phyloP scores from a whole-genome alignment of 2,797 vertebrate species.

The Sebastes iracundus region DNA sequence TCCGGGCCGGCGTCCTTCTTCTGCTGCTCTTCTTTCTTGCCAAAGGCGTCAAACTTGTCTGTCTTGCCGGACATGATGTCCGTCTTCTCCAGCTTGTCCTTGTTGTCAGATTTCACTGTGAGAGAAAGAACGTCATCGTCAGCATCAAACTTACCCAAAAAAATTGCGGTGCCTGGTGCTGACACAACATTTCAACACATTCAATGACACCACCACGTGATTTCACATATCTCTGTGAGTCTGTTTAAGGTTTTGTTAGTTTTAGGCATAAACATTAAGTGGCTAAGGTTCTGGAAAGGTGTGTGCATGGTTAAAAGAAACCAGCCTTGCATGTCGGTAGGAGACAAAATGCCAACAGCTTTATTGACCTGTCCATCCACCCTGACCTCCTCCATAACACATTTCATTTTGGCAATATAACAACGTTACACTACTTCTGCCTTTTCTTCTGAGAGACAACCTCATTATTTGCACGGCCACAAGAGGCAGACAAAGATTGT shows the following conservation, averaged over 20 bases:
- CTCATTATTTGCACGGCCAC: not conserved
- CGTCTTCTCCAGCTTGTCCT: slow-evolving; percentile 77
- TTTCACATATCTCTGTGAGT: no score
- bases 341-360: not conserved
- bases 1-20: slow-evolving; percentile 66
- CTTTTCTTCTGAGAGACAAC: not conserved
- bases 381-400: not conserved
- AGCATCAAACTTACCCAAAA: not conserved
- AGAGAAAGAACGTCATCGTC: slow-evolving; percentile 11
- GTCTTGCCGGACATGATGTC: slow-evolving; percentile 64
- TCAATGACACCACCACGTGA: rapidly evolving
- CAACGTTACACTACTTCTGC: not conserved
- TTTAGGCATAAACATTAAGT: not conserved
- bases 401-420: not conserved
- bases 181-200: no score
- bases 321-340: not conserved
- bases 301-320: not conserved
- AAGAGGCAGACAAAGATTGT: not conserved
- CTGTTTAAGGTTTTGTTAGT: not conserved
- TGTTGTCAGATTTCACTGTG: slow-evolving; percentile 81
- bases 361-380: not conserved
- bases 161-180: no score
- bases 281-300: not conserved
- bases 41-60: slow-evolving; percentile 64
- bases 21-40: slow-evolving; percentile 72